Percentiles rank a stretch among this genome's conserved stretches.
Evolutionary conservation across 2,888 invertebrate genomes (phyloP).

Genomic region (Drosophila helvetica): DNA sequence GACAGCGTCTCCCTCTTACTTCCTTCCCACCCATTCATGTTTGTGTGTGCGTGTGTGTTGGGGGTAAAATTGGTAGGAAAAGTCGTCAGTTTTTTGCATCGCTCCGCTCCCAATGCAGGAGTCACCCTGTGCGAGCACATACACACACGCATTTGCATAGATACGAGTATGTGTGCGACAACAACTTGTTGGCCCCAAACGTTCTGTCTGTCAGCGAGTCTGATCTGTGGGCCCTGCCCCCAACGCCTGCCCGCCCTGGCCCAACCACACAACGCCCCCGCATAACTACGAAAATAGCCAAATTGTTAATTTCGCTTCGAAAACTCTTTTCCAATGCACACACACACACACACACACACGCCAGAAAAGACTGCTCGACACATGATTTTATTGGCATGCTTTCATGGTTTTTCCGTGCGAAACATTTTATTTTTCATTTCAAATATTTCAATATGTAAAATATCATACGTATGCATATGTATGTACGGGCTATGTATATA

Average conservation of each 20-base stretch:
- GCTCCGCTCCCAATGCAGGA: neutral
- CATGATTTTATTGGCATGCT: constrained; percentile 77
- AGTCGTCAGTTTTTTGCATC: constrained; percentile 8
- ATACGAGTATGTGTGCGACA: constrained; percentile 19
- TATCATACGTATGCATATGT: constrained; percentile 27
- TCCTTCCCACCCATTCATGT: constrained; percentile 13
- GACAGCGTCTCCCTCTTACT: neutral
- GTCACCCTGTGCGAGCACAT: neutral
- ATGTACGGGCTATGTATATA: constrained; percentile 11
- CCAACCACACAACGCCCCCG: constrained; percentile 65
- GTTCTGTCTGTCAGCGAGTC: constrained; percentile 49
- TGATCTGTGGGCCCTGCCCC: constrained; percentile 36
- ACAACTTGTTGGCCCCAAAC: constrained; percentile 51
- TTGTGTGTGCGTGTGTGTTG: constrained; percentile 10
- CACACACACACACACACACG: constrained; percentile 18
- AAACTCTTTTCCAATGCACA: constrained; percentile 75
- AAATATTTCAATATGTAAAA: constrained; percentile 43
- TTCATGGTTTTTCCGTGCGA: constrained; percentile 72
- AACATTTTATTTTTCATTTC: constrained; percentile 55
- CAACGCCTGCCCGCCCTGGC: constrained; percentile 12
- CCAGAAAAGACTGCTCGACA: constrained; percentile 26
- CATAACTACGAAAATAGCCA: constrained; percentile 69
- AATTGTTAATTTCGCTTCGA: constrained; percentile 76
- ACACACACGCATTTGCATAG: neutral
- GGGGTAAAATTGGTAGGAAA: neutral